Conservation (phyloP, 2,797 vertebrate genomes). For the Hipposideros larvatus region DNA sequence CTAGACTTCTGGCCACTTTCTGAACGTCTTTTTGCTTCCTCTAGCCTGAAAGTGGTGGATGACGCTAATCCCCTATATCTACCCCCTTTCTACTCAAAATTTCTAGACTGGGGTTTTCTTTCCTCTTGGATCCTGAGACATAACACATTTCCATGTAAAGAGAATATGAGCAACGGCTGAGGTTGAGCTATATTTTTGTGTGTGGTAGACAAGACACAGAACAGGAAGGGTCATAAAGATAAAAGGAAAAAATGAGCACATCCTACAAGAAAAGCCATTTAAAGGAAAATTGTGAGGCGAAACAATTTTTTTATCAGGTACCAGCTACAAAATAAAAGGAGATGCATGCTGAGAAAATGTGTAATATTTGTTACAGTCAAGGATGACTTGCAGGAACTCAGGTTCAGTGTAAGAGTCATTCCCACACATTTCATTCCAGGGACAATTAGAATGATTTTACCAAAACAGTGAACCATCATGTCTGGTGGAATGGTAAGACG, state of each 20-base stretch:
- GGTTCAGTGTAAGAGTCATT: not conserved
- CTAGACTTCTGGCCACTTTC: not conserved
- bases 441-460: not conserved
- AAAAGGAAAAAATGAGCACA: not conserved
- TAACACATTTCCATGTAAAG: not conserved
- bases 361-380: not conserved
- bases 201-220: not conserved
- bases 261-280: not conserved
- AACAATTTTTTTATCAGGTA: not conserved
- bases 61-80: not conserved
- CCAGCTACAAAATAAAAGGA: not conserved
- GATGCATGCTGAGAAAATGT: not conserved
- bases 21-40: not conserved
- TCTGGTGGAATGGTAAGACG: not conserved
- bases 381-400: not conserved
- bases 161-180: not conserved
- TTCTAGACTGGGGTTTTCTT: not conserved
- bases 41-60: not conserved
- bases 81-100: conserved; percentile 11
- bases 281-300: not conserved
- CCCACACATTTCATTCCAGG: not conserved
- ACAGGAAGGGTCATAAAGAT: not conserved
- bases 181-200: not conserved
- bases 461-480: not conserved
- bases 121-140: not conserved